Conservation (phyloP, 2,113 vertebrate genomes). For the Phalacrocorax carbo region DNA sequence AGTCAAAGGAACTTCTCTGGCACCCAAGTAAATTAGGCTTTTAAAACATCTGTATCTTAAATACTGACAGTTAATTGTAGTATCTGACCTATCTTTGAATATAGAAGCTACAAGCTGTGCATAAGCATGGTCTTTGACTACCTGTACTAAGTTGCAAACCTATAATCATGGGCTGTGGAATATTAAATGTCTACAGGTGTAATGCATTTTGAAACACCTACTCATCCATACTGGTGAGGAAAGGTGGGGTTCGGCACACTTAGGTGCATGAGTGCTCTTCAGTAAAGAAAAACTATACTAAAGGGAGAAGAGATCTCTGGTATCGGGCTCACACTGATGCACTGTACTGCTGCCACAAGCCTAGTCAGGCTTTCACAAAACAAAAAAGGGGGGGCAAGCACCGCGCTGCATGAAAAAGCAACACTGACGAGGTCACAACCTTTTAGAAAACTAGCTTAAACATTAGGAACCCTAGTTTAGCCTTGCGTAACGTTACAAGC, state of each 20-base stretch:
- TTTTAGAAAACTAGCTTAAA: rapidly evolving
- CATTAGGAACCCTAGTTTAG: rapidly evolving
- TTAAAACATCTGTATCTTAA: not conserved
- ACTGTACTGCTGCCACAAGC: not conserved
- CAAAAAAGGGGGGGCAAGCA: not conserved
- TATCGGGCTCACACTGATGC: not conserved
- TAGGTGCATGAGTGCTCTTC: not conserved
- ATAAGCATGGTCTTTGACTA: not conserved
- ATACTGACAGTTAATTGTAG: not conserved
- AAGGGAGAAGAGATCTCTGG: not conserved
- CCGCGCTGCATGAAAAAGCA: not conserved
- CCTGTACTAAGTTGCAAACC: not conserved
- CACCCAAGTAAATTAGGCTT: not conserved
- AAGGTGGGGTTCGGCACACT: not conserved
- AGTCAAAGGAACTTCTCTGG: not conserved
- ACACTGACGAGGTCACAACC: not conserved
- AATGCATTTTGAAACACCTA: not conserved
- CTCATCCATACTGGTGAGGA: not conserved
- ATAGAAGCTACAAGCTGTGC: not conserved
- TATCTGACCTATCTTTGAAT: not conserved
- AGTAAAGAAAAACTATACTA: not conserved
- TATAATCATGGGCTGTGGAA: not conserved
- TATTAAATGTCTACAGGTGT: not conserved
- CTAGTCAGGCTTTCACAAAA: not conserved
- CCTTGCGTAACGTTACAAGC: rapidly evolving